A percentile compares a stretch with the other conserved stretches of the same genome.
Conservation (phyloP, 2,888 invertebrate species). For the Ochropleura plecta region DNA sequence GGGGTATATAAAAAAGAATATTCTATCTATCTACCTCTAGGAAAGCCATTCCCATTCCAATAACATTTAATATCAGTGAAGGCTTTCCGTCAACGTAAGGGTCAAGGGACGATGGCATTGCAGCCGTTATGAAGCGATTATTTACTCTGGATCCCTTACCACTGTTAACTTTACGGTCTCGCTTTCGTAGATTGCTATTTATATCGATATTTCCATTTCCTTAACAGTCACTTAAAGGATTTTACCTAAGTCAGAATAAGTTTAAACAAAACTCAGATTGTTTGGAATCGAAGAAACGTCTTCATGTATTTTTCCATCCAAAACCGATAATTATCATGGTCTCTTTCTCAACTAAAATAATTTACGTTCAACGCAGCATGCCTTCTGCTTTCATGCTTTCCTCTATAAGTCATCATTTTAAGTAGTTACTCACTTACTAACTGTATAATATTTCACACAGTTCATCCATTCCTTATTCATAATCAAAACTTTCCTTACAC, state of each 20-base stretch:
- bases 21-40: not conserved
- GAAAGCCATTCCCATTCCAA: not conserved
- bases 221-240: not conserved
- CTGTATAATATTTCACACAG: not conserved
- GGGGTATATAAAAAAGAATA: no score
- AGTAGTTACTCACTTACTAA: not conserved
- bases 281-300: not conserved
- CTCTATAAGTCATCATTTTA: not conserved
- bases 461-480: not conserved
- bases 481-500: not conserved
- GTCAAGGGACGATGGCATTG: not conserved
- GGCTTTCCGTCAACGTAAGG: not conserved
- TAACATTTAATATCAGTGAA: not conserved
- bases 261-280: not conserved
- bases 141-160: not conserved
- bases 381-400: not conserved
- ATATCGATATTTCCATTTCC: not conserved
- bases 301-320: not conserved
- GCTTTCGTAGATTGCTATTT: not conserved
- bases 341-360: not conserved
- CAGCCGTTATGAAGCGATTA: constrained; percentile 3
- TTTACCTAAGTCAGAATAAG: no score
- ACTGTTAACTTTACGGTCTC: not conserved
- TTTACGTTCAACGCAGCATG: not conserved
- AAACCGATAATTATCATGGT: not conserved